Base-by-base conservation (phyloP, 2,888 invertebrate species). In the Mesorhabditis sp. region DNA sequence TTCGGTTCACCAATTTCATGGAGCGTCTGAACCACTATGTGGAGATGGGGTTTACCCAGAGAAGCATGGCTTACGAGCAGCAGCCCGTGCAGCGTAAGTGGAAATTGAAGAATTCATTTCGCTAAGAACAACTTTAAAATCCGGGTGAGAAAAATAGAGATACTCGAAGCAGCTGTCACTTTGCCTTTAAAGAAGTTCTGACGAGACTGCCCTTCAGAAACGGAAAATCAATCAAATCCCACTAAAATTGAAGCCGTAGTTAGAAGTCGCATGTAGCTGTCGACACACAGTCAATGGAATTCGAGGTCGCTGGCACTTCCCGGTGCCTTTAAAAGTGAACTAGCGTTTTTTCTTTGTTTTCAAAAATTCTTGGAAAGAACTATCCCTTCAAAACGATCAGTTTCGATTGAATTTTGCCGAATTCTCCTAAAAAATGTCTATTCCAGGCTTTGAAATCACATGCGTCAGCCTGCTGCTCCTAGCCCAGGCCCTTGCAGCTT, bases 401-500 rank as follows among this genome's bases (percentile, higher is more conserved):
- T 28, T 28, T 28, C 28, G 28, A 28, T 28, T 28, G 28, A 28
- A 28, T 28, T 28, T 28, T 28, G 28, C 28, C 2, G 28, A 28
- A 28, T 28, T 28, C 28, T 28, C 28, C 1, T 28, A 28, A 28
- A 28, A 28, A 28, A 28, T 28, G 28, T 28, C 28, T 28, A 44
- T 42, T 67, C 62, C 74, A 77, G 77, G 69, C 1, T 77, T 72
- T 45, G 77, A 77, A 69, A 70, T 76, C 4, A 72, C 74, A 42
- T 67, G 71, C 0, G 72, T 71, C 3, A 67, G 72, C 0, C 68
- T 77, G 50, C 58, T 76, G 5, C 63, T 70, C 4, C 71, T 77
- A 4, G 50, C 75, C 4, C 65, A 71, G n/a, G 62, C 70, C 63
- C 67, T 76, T 10, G 69, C 73, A 6, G 28, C 63, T 4, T 71